Evolutionary conservation across 30 jellyfish, hydroid and myxozoan species (phyloP).

Genomic region (Chironex yamaguchii): DNA sequence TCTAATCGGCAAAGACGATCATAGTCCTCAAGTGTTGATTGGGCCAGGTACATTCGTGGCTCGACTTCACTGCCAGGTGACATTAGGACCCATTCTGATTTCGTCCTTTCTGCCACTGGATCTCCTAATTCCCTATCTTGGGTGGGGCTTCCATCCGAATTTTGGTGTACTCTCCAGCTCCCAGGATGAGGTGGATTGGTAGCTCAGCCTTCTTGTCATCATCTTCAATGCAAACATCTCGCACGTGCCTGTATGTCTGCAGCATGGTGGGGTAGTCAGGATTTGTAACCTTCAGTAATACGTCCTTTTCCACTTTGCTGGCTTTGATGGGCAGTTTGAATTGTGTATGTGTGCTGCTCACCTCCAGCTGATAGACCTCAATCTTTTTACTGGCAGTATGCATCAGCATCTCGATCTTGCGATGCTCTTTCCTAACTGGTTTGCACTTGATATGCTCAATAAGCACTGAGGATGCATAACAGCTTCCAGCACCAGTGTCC

Average conservation of each 20-base stretch:
- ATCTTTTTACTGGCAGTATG: conserved; percentile 39
- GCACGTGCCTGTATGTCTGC: conserved; percentile 33
- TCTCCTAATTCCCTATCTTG: too few species aligned
- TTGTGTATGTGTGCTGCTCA: conserved; percentile 33
- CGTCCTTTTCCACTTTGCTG: conserved; percentile 61
- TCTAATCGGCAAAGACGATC: conserved; percentile 43
- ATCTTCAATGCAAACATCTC: conserved; percentile 46
- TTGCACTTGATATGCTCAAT: conserved; percentile 16
- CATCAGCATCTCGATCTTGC: conserved; percentile 76
- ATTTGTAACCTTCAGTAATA: conserved; percentile 40
- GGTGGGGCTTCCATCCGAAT: too few species aligned
- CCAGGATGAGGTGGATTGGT: too few species aligned
- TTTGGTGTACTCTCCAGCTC: background rate
- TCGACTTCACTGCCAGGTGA: conserved; percentile 30
- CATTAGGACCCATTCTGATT: conserved; percentile 13
- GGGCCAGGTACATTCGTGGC: background rate
- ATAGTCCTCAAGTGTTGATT: conserved; percentile 9
- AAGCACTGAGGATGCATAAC: conserved; percentile 61
- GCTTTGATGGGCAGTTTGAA: conserved; percentile 49
- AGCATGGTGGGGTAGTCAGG: conserved; percentile 25
- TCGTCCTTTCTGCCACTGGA: conserved; percentile 40
- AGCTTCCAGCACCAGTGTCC: conserved; percentile 80
- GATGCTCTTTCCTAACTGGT: conserved; percentile 60
- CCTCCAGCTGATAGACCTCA: conserved; percentile 51
- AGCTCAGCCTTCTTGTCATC: conserved; percentile 26